phyloP scores from a whole-genome alignment of 2,113 vertebrate species.

The Dasyornis broadbenti region DNA sequence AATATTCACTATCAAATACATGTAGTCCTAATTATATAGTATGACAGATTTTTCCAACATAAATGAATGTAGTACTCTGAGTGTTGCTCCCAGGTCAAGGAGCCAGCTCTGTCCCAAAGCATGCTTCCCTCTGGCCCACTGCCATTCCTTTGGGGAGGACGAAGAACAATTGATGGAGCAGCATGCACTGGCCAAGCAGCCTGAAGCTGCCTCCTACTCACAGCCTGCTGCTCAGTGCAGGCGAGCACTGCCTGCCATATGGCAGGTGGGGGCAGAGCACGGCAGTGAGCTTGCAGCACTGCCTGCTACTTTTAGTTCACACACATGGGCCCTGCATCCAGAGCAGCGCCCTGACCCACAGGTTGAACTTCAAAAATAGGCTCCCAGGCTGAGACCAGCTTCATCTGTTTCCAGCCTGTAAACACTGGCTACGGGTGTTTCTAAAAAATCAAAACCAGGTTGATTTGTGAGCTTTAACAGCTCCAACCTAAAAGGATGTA shows the following conservation, averaged over 20 bases:
- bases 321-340: neutral
- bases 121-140: neutral
- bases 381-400: neutral
- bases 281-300: fast-evolving
- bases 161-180: neutral
- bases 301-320: neutral
- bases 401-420: neutral
- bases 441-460: neutral
- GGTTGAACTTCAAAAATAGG: neutral
- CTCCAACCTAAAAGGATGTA: neutral
- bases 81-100: neutral
- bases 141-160: neutral
- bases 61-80: neutral
- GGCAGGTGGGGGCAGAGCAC: neutral
- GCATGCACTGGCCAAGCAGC: neutral
- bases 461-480: neutral
- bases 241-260: neutral
- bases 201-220: slow-evolving; percentile 18
- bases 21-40: neutral
- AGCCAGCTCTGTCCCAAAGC: neutral
- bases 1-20: neutral
- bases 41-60: neutral
- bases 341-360: neutral
- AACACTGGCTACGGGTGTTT: neutral
- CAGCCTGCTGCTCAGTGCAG: neutral